Conservation (phyloP, 2,113 vertebrate species). For the Thalassarche chlororhynchos region DNA sequence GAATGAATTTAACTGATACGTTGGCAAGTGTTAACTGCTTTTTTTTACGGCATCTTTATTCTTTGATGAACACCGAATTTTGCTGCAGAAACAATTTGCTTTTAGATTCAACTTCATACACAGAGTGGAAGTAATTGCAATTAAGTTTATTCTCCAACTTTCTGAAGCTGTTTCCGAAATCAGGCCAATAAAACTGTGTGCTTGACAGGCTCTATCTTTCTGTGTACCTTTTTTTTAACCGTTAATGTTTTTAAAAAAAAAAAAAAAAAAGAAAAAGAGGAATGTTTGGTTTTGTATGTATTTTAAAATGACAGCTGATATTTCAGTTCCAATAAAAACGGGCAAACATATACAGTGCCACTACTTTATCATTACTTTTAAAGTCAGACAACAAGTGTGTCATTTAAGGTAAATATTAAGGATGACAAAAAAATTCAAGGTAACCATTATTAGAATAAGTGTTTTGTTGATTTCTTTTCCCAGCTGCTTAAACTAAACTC, state of each 20-base stretch:
- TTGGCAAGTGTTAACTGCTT: slow-evolving; percentile 50
- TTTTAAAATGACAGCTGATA: background rate
- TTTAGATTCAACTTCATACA: slow-evolving; percentile 54
- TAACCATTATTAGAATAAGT: background rate
- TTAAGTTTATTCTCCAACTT: slow-evolving; percentile 48
- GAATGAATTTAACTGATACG: slow-evolving; percentile 48
- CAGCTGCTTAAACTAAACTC: background rate
- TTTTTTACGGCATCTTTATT: slow-evolving; percentile 51
- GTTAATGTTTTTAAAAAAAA: background rate
- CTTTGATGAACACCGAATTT: slow-evolving; percentile 55
- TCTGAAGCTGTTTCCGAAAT: slow-evolving; percentile 37
- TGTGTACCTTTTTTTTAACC: background rate
- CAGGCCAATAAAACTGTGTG: background rate
- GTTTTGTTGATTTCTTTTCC: background rate
- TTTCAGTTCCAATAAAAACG: background rate
- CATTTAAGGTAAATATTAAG: background rate
- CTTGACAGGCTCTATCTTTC: background rate
- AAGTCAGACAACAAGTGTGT: background rate
- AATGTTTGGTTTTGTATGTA: background rate
- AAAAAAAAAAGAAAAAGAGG: background rate
- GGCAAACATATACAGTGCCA: background rate
- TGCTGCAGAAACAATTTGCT: slow-evolving; percentile 55
- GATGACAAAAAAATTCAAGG: background rate
- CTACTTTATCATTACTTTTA: background rate
- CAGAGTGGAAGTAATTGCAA: slow-evolving; percentile 28